These are phyloP conservation scores for Nesogale talazaci DNA, from an alignment of 2,113 vertebrate species.

Conservation along the genomic window DNA sequence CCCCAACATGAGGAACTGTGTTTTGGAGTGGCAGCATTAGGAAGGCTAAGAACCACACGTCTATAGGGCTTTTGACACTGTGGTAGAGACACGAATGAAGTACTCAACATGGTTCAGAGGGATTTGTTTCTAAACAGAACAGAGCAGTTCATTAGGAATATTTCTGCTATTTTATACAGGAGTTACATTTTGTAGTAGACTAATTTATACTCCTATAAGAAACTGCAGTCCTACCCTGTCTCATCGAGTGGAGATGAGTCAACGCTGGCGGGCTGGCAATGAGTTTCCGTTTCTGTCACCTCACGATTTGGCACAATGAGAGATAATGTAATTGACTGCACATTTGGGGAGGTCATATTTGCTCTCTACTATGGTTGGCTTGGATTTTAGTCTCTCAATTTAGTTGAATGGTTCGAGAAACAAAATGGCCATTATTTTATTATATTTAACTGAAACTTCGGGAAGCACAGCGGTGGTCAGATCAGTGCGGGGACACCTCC, in stretches of 20 bases:
- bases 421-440: neutral
- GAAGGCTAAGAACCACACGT: no score
- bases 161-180: neutral
- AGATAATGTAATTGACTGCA: neutral
- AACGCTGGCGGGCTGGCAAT: no score
- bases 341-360: neutral
- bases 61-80: neutral
- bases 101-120: neutral
- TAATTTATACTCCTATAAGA: neutral
- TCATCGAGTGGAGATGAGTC: no score
- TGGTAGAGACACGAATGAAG: neutral
- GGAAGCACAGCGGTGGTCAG: neutral
- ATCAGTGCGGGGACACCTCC: neutral
- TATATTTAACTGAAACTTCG: neutral
- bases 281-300: neutral
- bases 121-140: conserved; percentile 11
- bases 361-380: neutral
- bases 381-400: neutral
- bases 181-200: neutral
- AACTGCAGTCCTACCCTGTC: no score
- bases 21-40: no score
- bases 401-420: conserved; percentile 17
- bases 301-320: neutral
- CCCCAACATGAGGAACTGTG: no score
- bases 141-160: neutral